Evolutionary conservation across 2,888 invertebrate species (phyloP).

Genomic region (Trypoxylon attenuatum): DNA sequence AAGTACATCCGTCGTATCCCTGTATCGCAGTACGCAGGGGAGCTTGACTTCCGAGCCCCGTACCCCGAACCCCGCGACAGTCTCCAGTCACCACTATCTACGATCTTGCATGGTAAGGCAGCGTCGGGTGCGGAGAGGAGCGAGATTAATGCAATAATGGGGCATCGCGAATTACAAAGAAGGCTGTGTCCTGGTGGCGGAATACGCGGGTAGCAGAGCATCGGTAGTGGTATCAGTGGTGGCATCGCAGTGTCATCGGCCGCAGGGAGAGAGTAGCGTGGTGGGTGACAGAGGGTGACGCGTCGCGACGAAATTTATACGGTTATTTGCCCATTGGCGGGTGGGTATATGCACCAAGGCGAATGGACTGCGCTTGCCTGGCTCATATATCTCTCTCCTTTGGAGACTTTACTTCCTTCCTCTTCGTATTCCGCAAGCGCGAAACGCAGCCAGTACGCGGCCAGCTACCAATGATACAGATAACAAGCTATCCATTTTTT

Average conservation of each 20-base stretch:
- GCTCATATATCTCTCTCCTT: slow-evolving; percentile 45
- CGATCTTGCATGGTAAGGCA: slow-evolving; percentile 6
- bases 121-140: neutral
- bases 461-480: slow-evolving; percentile 21
- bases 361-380: slow-evolving; percentile 32
- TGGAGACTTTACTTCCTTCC: neutral
- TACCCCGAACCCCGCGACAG: no score
- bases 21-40: no score
- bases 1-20: no score
- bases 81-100: slow-evolving; percentile 22
- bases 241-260: neutral
- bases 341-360: slow-evolving; percentile 29
- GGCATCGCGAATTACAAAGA: neutral
- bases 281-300: slow-evolving; percentile 25
- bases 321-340: slow-evolving; percentile 46
- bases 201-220: no score
- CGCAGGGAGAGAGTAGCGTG: no score
- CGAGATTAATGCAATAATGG: slow-evolving; percentile 11
- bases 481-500: slow-evolving; percentile 48
- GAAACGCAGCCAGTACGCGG: neutral
- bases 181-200: neutral
- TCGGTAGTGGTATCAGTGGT: no score
- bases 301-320: slow-evolving; percentile 43
- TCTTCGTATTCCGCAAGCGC: slow-evolving; percentile 12
- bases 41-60: no score